Evolutionary conservation across 1,140 invertebrate species (phyloP).

Genomic region (Diachasma alloeum): DNA sequence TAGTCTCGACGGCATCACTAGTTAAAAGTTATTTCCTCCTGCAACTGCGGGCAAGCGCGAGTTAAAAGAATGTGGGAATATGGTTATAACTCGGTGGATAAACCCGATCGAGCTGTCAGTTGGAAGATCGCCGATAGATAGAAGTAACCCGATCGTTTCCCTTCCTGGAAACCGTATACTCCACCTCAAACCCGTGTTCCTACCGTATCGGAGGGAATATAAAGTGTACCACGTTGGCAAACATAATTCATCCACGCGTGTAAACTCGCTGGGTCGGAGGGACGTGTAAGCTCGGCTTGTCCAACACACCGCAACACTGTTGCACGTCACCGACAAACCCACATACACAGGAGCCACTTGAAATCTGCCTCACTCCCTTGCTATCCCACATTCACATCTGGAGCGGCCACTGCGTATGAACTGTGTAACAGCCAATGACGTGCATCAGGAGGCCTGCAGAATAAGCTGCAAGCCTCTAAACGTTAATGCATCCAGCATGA

Average conservation of each 20-base stretch:
- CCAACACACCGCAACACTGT: background rate
- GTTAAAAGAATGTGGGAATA: too few relatives aligned
- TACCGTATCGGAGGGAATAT: background rate
- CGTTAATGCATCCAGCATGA: background rate
- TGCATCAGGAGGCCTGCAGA: background rate
- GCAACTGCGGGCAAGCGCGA: too few relatives aligned
- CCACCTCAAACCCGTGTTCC: background rate
- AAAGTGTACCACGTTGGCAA: background rate
- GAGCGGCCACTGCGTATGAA: background rate
- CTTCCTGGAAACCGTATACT: background rate
- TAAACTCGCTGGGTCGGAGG: background rate
- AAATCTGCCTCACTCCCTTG: background rate
- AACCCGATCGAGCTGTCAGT: background rate
- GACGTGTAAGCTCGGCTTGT: background rate
- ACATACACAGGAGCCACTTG: background rate
- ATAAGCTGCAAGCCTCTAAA: background rate
- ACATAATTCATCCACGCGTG: slow-evolving; percentile 20
- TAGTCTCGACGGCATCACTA: too few relatives aligned
- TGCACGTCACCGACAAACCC: background rate
- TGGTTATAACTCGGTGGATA: background rate
- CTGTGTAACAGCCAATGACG: background rate
- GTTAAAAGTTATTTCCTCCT: too few relatives aligned
- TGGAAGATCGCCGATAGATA: background rate
- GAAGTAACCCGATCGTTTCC: background rate
- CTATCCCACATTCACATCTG: background rate